These are phyloP conservation scores for Canis aureus DNA, from an alignment of 2,113 vertebrate genomes.

Conservation along the genomic window DNA sequence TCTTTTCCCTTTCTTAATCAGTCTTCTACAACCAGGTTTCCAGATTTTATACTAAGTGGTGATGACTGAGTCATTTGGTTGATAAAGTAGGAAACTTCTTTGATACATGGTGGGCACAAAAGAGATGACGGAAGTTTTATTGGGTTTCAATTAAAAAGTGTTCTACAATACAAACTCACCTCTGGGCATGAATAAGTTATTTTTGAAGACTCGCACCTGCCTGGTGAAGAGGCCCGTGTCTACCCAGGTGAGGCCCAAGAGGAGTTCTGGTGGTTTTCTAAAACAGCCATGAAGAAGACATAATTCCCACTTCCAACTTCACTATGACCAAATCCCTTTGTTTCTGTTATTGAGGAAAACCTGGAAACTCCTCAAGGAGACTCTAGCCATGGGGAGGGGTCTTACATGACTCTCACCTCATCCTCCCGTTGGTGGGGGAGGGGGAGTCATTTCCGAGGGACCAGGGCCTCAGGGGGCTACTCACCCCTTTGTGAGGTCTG, in stretches of 20 bases:
- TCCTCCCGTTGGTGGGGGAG: neutral
- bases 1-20: constrained; percentile 21
- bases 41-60: neutral
- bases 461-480: neutral
- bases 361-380: neutral
- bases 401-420: rapidly evolving
- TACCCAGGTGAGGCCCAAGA: neutral
- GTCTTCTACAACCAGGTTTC: neutral
- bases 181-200: neutral
- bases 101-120: neutral
- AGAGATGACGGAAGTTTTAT: neutral
- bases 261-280: neutral
- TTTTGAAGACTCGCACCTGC: neutral
- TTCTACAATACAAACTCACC: neutral
- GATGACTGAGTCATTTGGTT: neutral
- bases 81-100: neutral
- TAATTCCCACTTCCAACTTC: rapidly evolving
- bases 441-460: neutral
- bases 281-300: neutral
- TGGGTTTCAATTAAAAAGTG: constrained; percentile 41
- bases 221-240: rapidly evolving
- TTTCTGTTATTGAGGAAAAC: neutral
- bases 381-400: rapidly evolving
- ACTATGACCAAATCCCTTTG: rapidly evolving
- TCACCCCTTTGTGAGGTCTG: neutral